Base-by-base conservation (phyloP, 30 jellyfish, hydroid and myxozoan species). In the Catostylus mosaicus region DNA sequence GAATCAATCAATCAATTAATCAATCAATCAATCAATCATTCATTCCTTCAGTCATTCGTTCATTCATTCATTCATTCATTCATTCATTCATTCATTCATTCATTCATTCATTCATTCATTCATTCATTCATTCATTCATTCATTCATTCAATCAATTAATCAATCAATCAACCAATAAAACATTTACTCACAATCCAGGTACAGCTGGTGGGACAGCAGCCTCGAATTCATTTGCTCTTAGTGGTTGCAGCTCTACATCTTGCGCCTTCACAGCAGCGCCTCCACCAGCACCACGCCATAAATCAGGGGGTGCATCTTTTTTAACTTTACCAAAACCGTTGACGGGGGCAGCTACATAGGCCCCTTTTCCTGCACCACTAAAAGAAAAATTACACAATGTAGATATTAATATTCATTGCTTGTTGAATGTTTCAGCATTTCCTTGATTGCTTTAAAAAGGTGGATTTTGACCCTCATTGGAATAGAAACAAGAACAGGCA, bases 311-410 rank as follows among this genome's bases (percentile, higher is more conserved):
- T 11, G 78, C 84, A 1, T 73, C 92, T n/a, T 30, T 59, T 68
- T 40, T 70, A 45, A 38, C 82, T 22, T 60, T 66, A 20, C 95
- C 89, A 50, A 66, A 73, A 2, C 95, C 95, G 67, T 75, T 75
- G 54, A 59, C 88, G 38, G 88, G 74, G 27, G 89, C 77, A 14
- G 95, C 85, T 12, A 75, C 89, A 76, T 85, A 85, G 65, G 95
- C 77, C 18, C 82, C 82, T 85, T 85, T 50, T 11, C 79, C 57
- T 19, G 47, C 87, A 56, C 54, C 77, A 20, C 74, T 54, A 14
- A 40, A 40, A 40, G 54, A n/a, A n/a, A n/a, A n/a, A n/a, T n/a
- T n/a, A n/a, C n/a, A n/a, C n/a, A n/a, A n/a, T n/a, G n/a, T n/a
- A n/a, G n/a, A n/a, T n/a, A n/a, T n/a, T n/a, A n/a, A n/a, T n/a